Evolutionary conservation across 2,888 invertebrate genomes (phyloP).

Genomic region (Troides aeacus): DNA sequence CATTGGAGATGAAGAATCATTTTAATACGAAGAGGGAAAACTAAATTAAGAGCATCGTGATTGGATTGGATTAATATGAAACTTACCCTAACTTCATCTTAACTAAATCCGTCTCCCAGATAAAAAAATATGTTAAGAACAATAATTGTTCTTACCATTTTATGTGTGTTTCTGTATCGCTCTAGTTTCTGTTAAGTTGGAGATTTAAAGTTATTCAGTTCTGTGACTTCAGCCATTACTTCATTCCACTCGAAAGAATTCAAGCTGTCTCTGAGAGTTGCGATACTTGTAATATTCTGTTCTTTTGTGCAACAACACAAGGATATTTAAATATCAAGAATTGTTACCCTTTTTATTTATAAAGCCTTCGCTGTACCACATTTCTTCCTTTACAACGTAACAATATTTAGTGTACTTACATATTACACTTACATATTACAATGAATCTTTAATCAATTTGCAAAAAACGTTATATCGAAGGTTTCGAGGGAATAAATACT

Average conservation of each 20-base stretch:
- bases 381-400: too few relatives aligned
- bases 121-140: neutral
- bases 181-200: constrained; percentile 18
- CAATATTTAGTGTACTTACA: too few relatives aligned
- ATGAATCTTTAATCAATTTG: too few relatives aligned
- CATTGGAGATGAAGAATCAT: too few relatives aligned
- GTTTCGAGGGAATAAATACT: too few relatives aligned
- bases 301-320: constrained; percentile 3
- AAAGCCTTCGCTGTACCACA: neutral
- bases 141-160: neutral
- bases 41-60: too few relatives aligned
- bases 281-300: constrained; percentile 5
- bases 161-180: neutral
- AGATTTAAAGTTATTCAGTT: constrained; percentile 20
- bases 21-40: too few relatives aligned
- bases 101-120: neutral
- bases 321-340: neutral
- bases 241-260: constrained; percentile 22
- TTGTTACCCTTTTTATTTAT: neutral
- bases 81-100: too few relatives aligned
- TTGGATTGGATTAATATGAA: too few relatives aligned
- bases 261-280: constrained; percentile 22
- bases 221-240: constrained; percentile 25
- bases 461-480: too few relatives aligned
- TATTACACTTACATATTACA: too few relatives aligned